A percentile compares a stretch with the other conserved stretches of the same genome.
Evolutionary conservation across 2,113 vertebrate genomes (phyloP).

Genomic region (Melozone crissalis): DNA sequence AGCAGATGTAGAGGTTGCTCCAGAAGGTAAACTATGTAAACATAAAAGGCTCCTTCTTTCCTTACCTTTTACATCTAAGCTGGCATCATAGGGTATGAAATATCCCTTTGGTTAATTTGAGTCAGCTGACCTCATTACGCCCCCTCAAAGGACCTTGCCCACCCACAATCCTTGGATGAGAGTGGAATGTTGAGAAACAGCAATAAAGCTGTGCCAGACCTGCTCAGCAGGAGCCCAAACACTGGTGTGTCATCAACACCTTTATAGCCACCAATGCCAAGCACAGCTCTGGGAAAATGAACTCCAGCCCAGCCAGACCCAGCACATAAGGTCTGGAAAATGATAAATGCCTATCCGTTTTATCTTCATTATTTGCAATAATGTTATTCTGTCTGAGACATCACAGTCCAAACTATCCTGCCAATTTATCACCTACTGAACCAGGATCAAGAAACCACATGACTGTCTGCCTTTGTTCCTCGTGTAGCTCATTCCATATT

Average conservation of each 20-base stretch:
- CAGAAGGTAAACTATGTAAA: neutral
- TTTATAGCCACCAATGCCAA: neutral
- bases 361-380: neutral
- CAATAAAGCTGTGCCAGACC: neutral
- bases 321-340: neutral
- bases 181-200: neutral
- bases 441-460: neutral
- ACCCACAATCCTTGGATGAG: neutral
- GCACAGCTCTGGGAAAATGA: neutral
- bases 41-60: neutral
- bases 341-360: neutral
- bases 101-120: neutral
- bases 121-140: neutral
- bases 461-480: neutral
- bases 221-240: neutral
- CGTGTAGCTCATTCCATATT: rapidly evolving
- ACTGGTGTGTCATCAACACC: neutral
- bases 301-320: neutral
- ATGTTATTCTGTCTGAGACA: neutral
- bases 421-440: neutral
- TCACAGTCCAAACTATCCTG: neutral
- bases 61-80: neutral
- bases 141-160: neutral
- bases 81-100: neutral
- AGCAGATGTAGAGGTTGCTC: neutral